Evolutionary conservation across 2,113 vertebrate genomes (phyloP).

Genomic region (Psephotus haematonotus): DNA sequence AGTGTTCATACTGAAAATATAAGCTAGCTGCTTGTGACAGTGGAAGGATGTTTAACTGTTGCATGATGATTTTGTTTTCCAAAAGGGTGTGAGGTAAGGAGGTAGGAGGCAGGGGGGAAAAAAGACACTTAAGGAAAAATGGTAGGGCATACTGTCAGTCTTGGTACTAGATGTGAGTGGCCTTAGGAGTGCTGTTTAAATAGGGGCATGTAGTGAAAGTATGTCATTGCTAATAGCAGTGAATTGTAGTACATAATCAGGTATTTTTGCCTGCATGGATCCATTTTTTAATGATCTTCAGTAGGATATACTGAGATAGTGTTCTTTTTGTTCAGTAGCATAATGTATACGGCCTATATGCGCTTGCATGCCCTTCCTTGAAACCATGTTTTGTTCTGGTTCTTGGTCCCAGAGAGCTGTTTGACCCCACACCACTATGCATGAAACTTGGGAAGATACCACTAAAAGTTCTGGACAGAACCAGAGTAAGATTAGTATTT

Average conservation of each 20-base stretch:
- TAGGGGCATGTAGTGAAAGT: not conserved
- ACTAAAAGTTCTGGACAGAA: not conserved
- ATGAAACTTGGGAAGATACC: not conserved
- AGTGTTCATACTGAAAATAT: not conserved
- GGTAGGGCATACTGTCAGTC: not conserved
- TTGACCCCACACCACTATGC: not conserved
- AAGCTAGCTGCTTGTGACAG: not conserved
- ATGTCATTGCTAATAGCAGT: not conserved
- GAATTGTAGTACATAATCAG: not conserved
- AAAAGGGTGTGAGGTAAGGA: not conserved
- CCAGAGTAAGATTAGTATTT: not conserved
- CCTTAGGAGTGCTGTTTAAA: not conserved
- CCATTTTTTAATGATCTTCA: not conserved
- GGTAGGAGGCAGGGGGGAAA: accelerated
- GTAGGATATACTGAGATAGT: not conserved
- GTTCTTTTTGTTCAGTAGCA: not conserved
- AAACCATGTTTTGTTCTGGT: not conserved
- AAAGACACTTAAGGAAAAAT: not conserved
- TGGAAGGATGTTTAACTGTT: not conserved
- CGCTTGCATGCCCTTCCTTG: not conserved
- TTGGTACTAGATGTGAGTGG: not conserved
- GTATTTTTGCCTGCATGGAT: not conserved
- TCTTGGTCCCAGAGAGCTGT: not conserved
- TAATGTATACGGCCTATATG: not conserved
- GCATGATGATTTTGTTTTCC: not conserved